Percentiles rank a stretch among this genome's conserved stretches.
phyloP scores from a whole-genome alignment of 2,888 invertebrate genomes.

The Ceraclea dissimilis region DNA sequence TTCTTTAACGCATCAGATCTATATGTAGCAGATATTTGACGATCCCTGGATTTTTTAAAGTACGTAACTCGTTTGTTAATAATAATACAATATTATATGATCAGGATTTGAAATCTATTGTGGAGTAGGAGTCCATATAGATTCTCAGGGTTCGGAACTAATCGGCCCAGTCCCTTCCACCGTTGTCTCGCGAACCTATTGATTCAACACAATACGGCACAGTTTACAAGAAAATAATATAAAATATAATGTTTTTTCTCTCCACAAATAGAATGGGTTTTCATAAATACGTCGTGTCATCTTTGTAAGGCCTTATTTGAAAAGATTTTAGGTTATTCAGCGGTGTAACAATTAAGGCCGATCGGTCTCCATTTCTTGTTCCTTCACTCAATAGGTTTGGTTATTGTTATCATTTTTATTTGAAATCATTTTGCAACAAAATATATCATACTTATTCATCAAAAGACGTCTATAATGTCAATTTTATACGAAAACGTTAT shows the following conservation, averaged over 20 bases:
- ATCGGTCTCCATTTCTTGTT: not conserved
- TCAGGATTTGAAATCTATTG: slow-evolving; percentile 4
- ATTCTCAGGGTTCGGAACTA: slow-evolving; percentile 20
- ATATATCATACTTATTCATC: not conserved
- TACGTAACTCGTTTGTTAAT: not conserved
- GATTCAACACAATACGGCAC: slow-evolving; percentile 6
- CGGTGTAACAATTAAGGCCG: slow-evolving; percentile 14
- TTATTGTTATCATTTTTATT: slow-evolving; percentile 2
- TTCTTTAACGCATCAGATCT: too few species aligned
- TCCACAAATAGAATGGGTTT: slow-evolving; percentile 13
- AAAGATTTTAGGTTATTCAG: slow-evolving; percentile 15
- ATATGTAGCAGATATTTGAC: too few species aligned
- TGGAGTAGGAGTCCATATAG: slow-evolving; percentile 5
- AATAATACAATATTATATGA: not conserved
- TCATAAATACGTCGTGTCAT: slow-evolving; percentile 16
- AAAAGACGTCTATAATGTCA: too few species aligned
- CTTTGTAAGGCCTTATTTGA: slow-evolving; percentile 9
- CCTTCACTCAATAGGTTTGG: slow-evolving; percentile 1
- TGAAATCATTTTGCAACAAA: slow-evolving; percentile 8
- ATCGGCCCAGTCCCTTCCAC: slow-evolving; percentile 9
- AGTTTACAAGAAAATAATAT: slow-evolving; percentile 14
- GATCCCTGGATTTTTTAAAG: too few species aligned
- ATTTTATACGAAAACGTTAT: too few species aligned
- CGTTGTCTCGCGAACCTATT: slow-evolving; percentile 9
- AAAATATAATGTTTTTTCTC: slow-evolving; percentile 9